A percentile compares a stretch with the other conserved stretches of the same genome.
These are phyloP conservation scores for Cinclus mexicanus DNA, from an alignment of 2,113 vertebrate genomes.

Conservation along the genomic window DNA sequence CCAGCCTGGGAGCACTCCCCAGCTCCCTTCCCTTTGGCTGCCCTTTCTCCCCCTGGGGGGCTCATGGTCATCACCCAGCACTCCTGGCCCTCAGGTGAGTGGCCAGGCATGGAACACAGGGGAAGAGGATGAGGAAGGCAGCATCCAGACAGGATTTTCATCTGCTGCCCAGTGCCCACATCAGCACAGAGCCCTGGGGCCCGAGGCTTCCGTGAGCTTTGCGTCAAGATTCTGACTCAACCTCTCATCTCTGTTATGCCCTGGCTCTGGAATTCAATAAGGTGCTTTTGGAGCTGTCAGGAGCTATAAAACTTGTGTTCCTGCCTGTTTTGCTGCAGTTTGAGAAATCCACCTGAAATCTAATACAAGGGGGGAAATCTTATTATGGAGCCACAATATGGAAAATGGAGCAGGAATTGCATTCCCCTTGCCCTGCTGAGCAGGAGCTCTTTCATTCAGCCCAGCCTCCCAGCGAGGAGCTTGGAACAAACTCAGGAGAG, in stretches of 20 bases:
- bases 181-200: background rate
- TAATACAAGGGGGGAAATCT: background rate
- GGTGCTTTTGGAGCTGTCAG: background rate
- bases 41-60: background rate
- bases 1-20: background rate
- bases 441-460: background rate
- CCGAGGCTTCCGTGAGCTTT: background rate
- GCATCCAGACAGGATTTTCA: background rate
- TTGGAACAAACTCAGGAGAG: background rate
- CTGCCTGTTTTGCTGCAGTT: background rate
- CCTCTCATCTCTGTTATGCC: background rate
- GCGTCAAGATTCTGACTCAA: background rate
- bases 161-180: background rate
- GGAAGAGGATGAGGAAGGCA: background rate
- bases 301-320: background rate
- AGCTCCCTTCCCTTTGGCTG: background rate
- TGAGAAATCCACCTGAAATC: background rate
- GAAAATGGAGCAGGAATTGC: background rate
- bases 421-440: background rate
- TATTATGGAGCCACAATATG: background rate
- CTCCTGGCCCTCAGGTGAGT: background rate
- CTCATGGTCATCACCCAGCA: background rate
- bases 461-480: background rate
- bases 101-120: background rate
- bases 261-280: background rate